Percentiles rank a stretch among this genome's conserved stretches.
These are phyloP conservation scores for Danionella dracula DNA, from an alignment of 2,797 vertebrate species.

Conservation along the genomic window DNA sequence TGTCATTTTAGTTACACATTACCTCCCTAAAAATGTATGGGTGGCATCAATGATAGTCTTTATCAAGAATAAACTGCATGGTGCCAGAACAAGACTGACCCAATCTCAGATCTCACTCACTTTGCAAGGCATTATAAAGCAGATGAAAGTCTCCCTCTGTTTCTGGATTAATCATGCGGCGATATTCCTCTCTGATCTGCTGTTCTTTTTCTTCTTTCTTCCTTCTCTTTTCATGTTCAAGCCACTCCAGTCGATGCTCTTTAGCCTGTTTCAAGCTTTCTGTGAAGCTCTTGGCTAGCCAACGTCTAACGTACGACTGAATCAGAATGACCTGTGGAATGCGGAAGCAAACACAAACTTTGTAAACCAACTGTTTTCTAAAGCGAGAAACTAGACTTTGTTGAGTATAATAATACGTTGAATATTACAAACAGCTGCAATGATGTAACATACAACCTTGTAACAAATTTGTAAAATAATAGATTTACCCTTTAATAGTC, in stretches of 20 bases:
- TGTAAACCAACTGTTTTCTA: too few relatives aligned
- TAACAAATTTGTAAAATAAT: too few relatives aligned
- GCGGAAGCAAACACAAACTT: background rate
- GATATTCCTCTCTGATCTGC: constrained; percentile 62
- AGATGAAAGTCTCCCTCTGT: constrained; percentile 83
- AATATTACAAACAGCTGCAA: too few relatives aligned
- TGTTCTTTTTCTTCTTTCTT: constrained; percentile 72
- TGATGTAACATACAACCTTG: too few relatives aligned
- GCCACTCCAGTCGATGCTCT: constrained; percentile 63
- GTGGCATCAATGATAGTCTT: too few relatives aligned
- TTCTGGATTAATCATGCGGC: constrained; percentile 76
- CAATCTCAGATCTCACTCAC: constrained; percentile 60
- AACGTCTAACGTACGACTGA: constrained; percentile 75
- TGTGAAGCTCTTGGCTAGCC: constrained; percentile 70
- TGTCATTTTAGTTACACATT: too few relatives aligned
- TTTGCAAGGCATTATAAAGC: constrained; percentile 80
- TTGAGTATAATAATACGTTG: too few relatives aligned
- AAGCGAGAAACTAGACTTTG: too few relatives aligned
- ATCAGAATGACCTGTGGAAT: constrained; percentile 73
- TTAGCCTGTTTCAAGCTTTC: constrained; percentile 62
- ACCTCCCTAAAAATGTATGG: too few relatives aligned
- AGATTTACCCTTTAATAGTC: too few relatives aligned
- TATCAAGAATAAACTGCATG: too few relatives aligned
- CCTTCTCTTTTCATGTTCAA: constrained; percentile 63
- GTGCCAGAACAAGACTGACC: too few relatives aligned